phyloP scores from a whole-genome alignment of 1,140 invertebrate genomes.

The Cyclargus thomasi region DNA sequence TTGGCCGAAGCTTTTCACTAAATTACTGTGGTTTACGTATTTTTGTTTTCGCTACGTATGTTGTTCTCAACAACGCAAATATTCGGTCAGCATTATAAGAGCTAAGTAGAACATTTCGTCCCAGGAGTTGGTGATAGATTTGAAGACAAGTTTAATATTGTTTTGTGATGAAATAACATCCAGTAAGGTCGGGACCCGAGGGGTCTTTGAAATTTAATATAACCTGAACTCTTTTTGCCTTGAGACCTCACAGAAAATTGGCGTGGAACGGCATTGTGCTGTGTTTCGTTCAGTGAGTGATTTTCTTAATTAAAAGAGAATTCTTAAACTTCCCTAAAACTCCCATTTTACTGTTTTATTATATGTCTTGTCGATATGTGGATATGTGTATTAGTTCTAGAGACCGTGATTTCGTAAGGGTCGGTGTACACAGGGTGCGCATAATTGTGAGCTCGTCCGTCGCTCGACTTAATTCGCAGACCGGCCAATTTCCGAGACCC shows the following conservation, averaged over 20 bases:
- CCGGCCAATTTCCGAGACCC: conserved; percentile 55
- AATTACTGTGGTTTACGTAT: no score
- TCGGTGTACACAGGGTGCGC: conserved; percentile 4
- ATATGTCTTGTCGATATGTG: no score
- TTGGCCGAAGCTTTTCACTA: no score
- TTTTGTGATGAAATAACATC: conserved; percentile 25
- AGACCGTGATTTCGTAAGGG: neutral
- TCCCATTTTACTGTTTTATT: no score
- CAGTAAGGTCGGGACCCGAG: conserved; percentile 16
- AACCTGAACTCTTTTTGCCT: neutral
- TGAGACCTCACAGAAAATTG: no score
- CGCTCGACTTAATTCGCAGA: conserved; percentile 44
- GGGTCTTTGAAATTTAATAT: conserved; percentile 17
- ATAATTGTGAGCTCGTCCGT: conserved; percentile 47
- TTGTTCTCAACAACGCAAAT: no score
- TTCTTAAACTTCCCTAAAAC: no score
- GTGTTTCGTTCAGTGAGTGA: no score
- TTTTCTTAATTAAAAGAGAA: no score
- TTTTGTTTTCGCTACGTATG: no score
- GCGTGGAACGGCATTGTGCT: no score
- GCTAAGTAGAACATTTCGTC: conserved; percentile 27
- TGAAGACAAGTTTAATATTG: conserved; percentile 38
- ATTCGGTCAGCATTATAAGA: neutral
- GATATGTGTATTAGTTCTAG: no score
- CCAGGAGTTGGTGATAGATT: conserved; percentile 36